Conservation (phyloP, 2,113 vertebrate species). For the Hiodon alosoides region DNA sequence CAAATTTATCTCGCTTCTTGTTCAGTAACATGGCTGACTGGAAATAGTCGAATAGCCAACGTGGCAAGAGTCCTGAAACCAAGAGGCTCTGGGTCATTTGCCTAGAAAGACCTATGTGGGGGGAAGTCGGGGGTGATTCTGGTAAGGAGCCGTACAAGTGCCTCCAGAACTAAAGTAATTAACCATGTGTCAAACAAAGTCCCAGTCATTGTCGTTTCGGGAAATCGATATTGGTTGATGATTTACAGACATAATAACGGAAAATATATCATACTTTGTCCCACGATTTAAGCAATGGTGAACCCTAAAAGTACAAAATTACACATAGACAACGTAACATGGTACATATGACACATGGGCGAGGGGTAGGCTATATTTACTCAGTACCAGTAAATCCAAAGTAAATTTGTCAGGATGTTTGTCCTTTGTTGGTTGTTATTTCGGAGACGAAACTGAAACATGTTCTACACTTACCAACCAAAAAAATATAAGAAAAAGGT, state of each 20-base stretch:
- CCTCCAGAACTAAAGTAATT: slow-evolving; percentile 4
- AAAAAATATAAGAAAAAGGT: slow-evolving; percentile 41
- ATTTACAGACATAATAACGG: too few relatives aligned
- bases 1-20: not conserved
- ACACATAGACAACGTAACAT: too few relatives aligned
- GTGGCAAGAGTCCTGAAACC: not conserved
- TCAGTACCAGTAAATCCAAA: too few relatives aligned
- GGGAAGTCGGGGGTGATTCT: not conserved
- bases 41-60: not conserved
- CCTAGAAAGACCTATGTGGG: not conserved
- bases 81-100: not conserved
- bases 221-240: not conserved
- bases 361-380: too few relatives aligned
- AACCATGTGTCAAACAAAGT: not conserved
- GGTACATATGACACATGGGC: too few relatives aligned
- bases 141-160: too few relatives aligned
- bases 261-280: too few relatives aligned
- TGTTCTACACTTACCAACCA: slow-evolving; percentile 37
- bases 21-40: not conserved
- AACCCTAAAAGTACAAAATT: too few relatives aligned
- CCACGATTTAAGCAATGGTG: too few relatives aligned
- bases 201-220: not conserved
- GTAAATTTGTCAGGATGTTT: too few relatives aligned
- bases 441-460: slow-evolving; percentile 42
- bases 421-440: slow-evolving; percentile 33